A percentile compares a stretch with the other conserved stretches of the same genome.
phyloP scores from a whole-genome alignment of 2,888 invertebrate genomes.

The Danaus chrysippus region DNA sequence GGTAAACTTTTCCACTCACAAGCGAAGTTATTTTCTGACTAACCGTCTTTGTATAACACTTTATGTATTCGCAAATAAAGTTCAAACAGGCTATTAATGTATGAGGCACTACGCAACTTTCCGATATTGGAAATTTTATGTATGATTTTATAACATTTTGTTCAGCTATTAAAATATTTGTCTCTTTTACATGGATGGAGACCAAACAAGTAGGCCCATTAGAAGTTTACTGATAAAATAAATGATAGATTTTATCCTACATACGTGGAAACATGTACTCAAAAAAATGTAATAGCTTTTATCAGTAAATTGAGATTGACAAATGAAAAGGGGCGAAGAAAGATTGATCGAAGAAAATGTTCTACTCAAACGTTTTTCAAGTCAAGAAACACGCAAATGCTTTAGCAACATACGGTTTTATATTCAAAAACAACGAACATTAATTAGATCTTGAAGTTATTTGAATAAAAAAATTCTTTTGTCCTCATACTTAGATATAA shows the following conservation, averaged over 20 bases:
- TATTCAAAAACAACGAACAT: slow-evolving; percentile 4
- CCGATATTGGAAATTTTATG: slow-evolving; percentile 3
- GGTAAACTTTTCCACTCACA: slow-evolving; percentile 7
- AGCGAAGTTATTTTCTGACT: slow-evolving; percentile 7
- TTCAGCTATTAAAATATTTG: not conserved
- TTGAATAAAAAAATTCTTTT: not conserved
- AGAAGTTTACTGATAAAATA: no score
- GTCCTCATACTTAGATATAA: not conserved
- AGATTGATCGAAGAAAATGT: slow-evolving; percentile 54
- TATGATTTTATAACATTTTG: not conserved
- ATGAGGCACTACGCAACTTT: slow-evolving; percentile 1
- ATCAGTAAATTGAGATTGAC: slow-evolving; percentile 63
- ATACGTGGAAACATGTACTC: slow-evolving; percentile 30
- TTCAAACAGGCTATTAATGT: slow-evolving; percentile 5
- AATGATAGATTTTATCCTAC: no score
- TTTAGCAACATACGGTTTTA: slow-evolving; percentile 28
- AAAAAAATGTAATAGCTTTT: slow-evolving; percentile 48
- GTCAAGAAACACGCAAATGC: slow-evolving; percentile 35
- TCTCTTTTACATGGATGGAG: no score
- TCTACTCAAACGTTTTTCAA: slow-evolving; percentile 50
- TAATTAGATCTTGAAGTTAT: not conserved
- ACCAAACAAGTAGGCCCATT: no score
- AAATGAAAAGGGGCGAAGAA: slow-evolving; percentile 50
- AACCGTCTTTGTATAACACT: slow-evolving; percentile 7
- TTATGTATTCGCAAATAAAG: slow-evolving; percentile 8